Evolutionary conservation across 2,888 invertebrate species (phyloP).

Genomic region (Pseudoips prasinana): DNA sequence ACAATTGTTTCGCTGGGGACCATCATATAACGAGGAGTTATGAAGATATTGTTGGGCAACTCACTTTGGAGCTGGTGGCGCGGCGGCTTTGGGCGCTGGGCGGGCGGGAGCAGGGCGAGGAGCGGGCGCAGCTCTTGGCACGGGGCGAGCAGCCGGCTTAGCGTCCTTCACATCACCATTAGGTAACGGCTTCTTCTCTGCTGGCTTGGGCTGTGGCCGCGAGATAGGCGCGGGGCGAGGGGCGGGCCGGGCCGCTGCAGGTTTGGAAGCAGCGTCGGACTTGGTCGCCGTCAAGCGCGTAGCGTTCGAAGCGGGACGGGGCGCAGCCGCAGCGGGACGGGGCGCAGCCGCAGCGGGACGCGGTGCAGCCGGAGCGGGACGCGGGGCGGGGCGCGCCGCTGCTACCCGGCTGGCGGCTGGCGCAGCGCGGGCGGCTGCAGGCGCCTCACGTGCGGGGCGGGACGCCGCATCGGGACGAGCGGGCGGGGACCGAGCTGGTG

Average conservation of each 20-base stretch:
- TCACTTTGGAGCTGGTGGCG: conserved; percentile 42
- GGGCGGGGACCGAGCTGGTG: background rate
- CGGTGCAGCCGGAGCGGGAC: conserved; percentile 18
- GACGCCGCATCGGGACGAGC: conserved; percentile 2
- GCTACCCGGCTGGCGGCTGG: conserved; percentile 16
- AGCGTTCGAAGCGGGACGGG: conserved; percentile 6
- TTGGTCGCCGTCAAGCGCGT: conserved; percentile 11
- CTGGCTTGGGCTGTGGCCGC: conserved; percentile 38
- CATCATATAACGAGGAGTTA: too few species aligned
- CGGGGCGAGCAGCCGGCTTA: conserved; percentile 37
- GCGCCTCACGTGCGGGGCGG: conserved; percentile 25
- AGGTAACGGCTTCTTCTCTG: conserved; percentile 76
- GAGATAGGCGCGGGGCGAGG: conserved; percentile 39
- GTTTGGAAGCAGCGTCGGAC: conserved; percentile 19
- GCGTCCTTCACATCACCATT: conserved; percentile 79
- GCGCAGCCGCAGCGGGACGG: conserved; percentile 13
- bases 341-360: conserved; percentile 23
- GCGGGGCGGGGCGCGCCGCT: conserved; percentile 18
- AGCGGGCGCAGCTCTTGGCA: conserved; percentile 33
- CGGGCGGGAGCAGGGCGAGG: conserved; percentile 35
- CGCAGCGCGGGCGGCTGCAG: conserved; percentile 14
- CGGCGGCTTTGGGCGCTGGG: conserved; percentile 31
- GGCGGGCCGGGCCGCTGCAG: conserved; percentile 25
- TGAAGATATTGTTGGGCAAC: conserved; percentile 20
- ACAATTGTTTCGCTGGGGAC: too few species aligned